Conservation (phyloP, 1,140 invertebrate genomes). For the Drosophila nikananu region DNA sequence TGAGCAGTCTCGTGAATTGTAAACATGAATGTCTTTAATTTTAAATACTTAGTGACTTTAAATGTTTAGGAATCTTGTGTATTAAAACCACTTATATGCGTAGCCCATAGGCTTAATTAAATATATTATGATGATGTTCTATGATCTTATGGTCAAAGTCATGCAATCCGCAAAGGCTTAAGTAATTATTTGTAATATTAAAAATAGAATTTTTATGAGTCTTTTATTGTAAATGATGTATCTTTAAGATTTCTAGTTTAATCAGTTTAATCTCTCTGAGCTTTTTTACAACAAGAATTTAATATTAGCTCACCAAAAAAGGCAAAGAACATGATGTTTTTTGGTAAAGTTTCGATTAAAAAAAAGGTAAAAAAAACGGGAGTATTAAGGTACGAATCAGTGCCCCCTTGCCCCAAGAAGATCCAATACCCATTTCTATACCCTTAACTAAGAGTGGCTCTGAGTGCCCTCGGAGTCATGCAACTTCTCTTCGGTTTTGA, state of each 20-base stretch:
- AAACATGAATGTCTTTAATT: neutral
- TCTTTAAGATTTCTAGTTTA: neutral
- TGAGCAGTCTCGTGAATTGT: neutral
- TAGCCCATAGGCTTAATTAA: neutral
- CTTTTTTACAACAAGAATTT: neutral
- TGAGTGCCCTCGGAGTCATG: conserved; percentile 1
- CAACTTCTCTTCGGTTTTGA: conserved; percentile 8
- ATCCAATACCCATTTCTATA: neutral
- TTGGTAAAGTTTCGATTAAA: neutral
- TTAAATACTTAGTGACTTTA: neutral
- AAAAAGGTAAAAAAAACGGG: neutral
- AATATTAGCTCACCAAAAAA: neutral
- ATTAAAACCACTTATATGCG: neutral
- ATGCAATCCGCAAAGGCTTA: neutral
- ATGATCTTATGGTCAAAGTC: neutral
- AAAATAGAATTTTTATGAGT: neutral
- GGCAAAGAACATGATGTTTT: neutral
- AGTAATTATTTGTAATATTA: conserved; percentile 3
- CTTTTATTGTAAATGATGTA: neutral
- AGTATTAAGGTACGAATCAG: neutral
- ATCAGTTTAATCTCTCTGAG: neutral
- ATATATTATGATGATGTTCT: no score
- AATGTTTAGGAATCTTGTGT: neutral
- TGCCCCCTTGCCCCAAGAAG: neutral
- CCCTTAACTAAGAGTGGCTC: neutral